A percentile compares a stretch with the other conserved stretches of the same genome.
phyloP scores from a whole-genome alignment of 2,797 vertebrate species.

The Sebastes iracundus region DNA sequence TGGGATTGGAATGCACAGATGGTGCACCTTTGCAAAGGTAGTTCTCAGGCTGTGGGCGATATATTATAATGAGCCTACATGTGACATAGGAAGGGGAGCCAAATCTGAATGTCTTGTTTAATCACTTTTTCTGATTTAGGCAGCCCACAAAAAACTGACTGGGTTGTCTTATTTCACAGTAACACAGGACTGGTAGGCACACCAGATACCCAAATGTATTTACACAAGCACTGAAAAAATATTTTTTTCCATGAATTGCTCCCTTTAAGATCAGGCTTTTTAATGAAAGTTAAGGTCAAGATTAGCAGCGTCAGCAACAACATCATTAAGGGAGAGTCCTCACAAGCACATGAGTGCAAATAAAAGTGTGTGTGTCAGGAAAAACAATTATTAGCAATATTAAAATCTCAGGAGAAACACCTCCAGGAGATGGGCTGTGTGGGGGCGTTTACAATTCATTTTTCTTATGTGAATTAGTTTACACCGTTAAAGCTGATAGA shows the following conservation, averaged over 20 bases:
- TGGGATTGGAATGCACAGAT: too few species aligned
- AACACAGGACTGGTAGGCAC: too few species aligned
- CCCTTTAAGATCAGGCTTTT: not conserved
- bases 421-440: not conserved
- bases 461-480: conserved; percentile 2
- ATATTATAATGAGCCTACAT: not conserved
- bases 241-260: not conserved
- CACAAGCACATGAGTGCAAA: not conserved
- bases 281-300: not conserved
- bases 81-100: not conserved
- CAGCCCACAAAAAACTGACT: not conserved
- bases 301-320: not conserved
- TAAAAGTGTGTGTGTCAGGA: not conserved
- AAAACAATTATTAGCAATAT: conserved; percentile 5
- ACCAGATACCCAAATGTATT: not conserved
- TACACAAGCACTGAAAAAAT: not conserved
- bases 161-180: too few species aligned
- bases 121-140: not conserved
- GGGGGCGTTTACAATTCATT: conserved; percentile 7
- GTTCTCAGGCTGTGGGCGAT: not conserved
- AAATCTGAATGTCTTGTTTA: not conserved
- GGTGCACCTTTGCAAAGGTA: not conserved
- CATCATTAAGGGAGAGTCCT: not conserved
- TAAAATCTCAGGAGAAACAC: not conserved
- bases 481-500: not conserved